These are phyloP conservation scores for Drosophila nigricruria DNA, from an alignment of 2,888 invertebrate genomes.

Conservation along the genomic window DNA sequence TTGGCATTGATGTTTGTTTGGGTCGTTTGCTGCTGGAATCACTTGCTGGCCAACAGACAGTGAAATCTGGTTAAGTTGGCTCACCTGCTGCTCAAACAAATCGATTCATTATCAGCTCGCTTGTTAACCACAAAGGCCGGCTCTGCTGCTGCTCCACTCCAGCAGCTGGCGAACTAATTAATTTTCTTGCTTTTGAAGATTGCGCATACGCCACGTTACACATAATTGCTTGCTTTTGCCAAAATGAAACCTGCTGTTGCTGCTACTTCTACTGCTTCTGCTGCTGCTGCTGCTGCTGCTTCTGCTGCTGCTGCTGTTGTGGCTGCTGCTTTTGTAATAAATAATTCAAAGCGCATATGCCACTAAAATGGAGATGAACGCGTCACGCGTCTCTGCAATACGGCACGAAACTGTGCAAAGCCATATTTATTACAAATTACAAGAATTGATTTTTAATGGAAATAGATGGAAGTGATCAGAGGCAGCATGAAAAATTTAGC, in stretches of 20 bases:
- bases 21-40: slow-evolving; percentile 17
- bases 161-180: slow-evolving; percentile 65
- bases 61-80: slow-evolving; percentile 62
- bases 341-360: slow-evolving; percentile 64
- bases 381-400: neutral
- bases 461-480: neutral
- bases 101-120: slow-evolving; percentile 63
- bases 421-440: neutral
- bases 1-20: slow-evolving; percentile 36
- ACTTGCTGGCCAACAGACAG: slow-evolving; percentile 62
- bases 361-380: slow-evolving; percentile 21
- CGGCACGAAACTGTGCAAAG: neutral
- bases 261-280: neutral
- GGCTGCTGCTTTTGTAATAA: slow-evolving; percentile 39
- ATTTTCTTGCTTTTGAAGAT: slow-evolving; percentile 62
- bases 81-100: slow-evolving; percentile 52
- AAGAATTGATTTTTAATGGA: neutral
- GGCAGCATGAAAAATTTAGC: too few relatives aligned
- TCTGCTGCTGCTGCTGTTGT: neutral
- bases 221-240: slow-evolving; percentile 60
- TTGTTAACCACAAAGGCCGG: slow-evolving; percentile 54
- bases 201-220: slow-evolving; percentile 69
- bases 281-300: slow-evolving; percentile 1
- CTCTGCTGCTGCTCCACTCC: slow-evolving; percentile 15
- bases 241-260: slow-evolving; percentile 4